Base-by-base conservation (phyloP, 2,113 vertebrate species). In the Oryzias javanicus region DNA sequence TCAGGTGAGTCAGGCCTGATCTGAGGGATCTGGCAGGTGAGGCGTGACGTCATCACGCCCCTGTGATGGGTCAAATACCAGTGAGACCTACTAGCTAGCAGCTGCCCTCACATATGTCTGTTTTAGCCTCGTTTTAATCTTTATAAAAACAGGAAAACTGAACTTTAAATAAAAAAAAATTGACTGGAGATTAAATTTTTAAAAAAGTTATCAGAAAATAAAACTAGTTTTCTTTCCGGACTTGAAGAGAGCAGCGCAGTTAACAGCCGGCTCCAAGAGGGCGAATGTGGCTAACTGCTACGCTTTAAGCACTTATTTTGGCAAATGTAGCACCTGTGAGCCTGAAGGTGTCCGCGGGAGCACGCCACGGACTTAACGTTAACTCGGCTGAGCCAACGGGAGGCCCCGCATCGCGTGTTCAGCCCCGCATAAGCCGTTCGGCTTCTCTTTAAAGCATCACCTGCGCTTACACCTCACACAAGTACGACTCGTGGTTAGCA, bases 401-500 rank as follows among this genome's bases (percentile, higher is more conserved):
- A 13, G 46, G 25, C 20, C 41, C 3, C 22, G 3, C 22, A 49
- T 1, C 15, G 3, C 55, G 46, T 55, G 49, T 27, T 22, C 61
- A 53, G 64, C 49, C 49, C 1, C 42, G 18, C 44, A 40, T 20
- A 14, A 57, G 18, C 54, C 59, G 29, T 40, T 35, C 42, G 5
- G 12, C 25, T 54, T 5, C 18, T 44, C 18, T 59, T 69, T 42
- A 57, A 63, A 54, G 16, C 22, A 18, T 14, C 64, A 71, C 56
- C 51, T 55, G 51, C 3, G 16, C 51, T 45, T 59, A 54, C 71
- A 27, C 62, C 71, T 24, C 52, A 18, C 61, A 17, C 61, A 17
- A 46, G 35, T 35, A 12, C 50, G 74, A 86, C 86, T 72, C 83
- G 86, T 84, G 86, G 86, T 86, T 88, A 88, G 85, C 85, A 76